Evolutionary conservation across 2,113 vertebrate species (phyloP).

Genomic region (Macrotus californicus): DNA sequence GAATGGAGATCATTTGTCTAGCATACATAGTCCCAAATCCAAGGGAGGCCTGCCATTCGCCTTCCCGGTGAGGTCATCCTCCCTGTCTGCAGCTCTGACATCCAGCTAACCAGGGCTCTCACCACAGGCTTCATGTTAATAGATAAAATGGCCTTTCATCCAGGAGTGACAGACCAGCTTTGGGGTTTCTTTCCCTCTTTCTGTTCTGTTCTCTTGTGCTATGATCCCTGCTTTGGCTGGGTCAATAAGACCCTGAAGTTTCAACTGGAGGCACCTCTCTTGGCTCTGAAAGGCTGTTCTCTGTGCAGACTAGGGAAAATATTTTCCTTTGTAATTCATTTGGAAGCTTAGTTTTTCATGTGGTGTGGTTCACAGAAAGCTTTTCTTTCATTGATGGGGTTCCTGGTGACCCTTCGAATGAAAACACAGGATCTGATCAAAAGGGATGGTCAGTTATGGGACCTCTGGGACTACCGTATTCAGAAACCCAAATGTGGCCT

Average conservation of each 20-base stretch:
- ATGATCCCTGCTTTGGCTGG: not conserved
- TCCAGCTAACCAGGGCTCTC: not conserved
- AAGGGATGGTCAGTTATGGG: not conserved
- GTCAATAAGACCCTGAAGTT: not conserved
- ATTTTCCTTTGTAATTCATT: not conserved
- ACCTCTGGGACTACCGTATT: not conserved
- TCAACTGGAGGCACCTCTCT: not conserved
- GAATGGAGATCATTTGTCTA: not conserved
- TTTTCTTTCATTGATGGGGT: not conserved
- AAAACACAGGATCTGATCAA: not conserved
- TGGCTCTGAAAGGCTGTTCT: not conserved
- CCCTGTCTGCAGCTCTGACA: not conserved
- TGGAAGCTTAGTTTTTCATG: not conserved
- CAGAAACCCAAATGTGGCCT: not conserved
- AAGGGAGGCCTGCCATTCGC: not conserved
- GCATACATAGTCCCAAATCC: not conserved
- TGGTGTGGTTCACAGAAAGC: not conserved
- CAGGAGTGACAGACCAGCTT: not conserved
- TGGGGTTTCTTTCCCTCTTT: not conserved
- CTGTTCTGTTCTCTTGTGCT: not conserved
- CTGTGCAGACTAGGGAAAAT: not conserved
- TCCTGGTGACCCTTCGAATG: not conserved
- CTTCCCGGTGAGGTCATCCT: slow-evolving; percentile 51
- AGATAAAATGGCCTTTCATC: not conserved
- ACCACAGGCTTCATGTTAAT: not conserved